Base-by-base conservation (phyloP, 2,888 invertebrate species). In the Ochropleura plecta region DNA sequence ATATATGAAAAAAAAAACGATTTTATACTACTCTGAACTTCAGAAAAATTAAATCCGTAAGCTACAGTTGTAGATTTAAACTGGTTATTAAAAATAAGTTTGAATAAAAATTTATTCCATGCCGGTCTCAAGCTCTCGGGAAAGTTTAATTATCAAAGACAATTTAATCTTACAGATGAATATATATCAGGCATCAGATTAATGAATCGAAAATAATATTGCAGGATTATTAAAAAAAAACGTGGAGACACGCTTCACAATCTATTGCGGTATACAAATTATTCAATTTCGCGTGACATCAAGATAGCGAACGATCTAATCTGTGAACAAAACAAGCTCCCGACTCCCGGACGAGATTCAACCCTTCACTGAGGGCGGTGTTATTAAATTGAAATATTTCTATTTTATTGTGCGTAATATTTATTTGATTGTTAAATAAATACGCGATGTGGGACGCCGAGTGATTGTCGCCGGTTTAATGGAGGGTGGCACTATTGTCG, bases 371-470 rank as follows among this genome's bases (percentile, higher is more conserved):
- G 92, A 89, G 94, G 94, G 94, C 92, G 95, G 94, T 84, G 92
- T 92, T 94, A 94, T 94, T 94, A 95, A 96, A 96, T 95, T 96
- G 96, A 96, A 96, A 96, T 96, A 96, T 96, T 96, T 94, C 91
- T 93, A 94, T 96, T 96, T 96, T 95, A 96, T 95, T 94, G 93
- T 95, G 90, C 93, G 94, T 96, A 95, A 96, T 96, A 96, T 96
- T 96, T 96, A 96, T 96, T 96, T 96, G 96, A 96, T 96, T 96
- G 96, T 96, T 94, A 94, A 96, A 96, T 96, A 96, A 96, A 96
- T 94, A 95, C 91, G 92, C 91, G 91, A 94, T 95, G 96, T 96
- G 96, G 96, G 96, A 94, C 93, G 94, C 93, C 92, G 92, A 91
- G 91, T 90, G 93, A 94, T 96, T 96, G 95, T 95, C 89, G 85